Evolutionary conservation across 1,140 invertebrate genomes (phyloP).

Genomic region (Drosophila repleta): DNA sequence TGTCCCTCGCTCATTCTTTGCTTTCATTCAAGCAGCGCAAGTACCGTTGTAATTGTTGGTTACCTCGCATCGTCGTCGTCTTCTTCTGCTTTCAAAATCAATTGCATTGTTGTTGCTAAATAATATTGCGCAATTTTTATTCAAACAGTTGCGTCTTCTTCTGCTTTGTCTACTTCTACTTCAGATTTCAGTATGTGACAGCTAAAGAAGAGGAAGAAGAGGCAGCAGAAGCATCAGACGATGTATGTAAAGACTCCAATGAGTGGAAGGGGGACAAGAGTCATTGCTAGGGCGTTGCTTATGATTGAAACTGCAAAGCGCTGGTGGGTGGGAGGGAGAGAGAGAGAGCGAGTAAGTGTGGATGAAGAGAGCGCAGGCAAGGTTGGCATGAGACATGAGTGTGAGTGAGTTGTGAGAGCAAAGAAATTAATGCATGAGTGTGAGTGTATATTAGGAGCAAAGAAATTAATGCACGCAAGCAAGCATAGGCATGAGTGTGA

Average conservation of each 20-base stretch:
- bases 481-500: neutral
- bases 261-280: neutral
- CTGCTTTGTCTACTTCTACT: conserved; percentile 5
- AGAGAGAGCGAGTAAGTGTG: neutral
- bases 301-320: neutral
- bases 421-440: neutral
- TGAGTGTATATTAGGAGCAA: too few relatives aligned
- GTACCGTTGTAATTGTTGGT: conserved; percentile 78
- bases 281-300: neutral
- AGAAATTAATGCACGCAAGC: too few relatives aligned
- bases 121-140: conserved; percentile 80
- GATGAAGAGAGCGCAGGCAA: neutral
- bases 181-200: conserved; percentile 11
- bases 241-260: too few relatives aligned
- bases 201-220: conserved; percentile 14
- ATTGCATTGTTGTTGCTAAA: conserved; percentile 69
- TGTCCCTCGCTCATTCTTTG: conserved; percentile 38
- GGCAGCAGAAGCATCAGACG: neutral
- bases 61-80: conserved; percentile 7
- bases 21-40: conserved; percentile 51
- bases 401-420: too few relatives aligned
- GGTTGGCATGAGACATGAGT: neutral
- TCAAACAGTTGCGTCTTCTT: conserved; percentile 37
- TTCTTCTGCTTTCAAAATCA: conserved; percentile 60
- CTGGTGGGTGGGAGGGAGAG: neutral